Percentiles rank a stretch among this genome's conserved stretches.
phyloP scores from a whole-genome alignment of 1,140 invertebrate species.

The Lasaia peninsularis region DNA sequence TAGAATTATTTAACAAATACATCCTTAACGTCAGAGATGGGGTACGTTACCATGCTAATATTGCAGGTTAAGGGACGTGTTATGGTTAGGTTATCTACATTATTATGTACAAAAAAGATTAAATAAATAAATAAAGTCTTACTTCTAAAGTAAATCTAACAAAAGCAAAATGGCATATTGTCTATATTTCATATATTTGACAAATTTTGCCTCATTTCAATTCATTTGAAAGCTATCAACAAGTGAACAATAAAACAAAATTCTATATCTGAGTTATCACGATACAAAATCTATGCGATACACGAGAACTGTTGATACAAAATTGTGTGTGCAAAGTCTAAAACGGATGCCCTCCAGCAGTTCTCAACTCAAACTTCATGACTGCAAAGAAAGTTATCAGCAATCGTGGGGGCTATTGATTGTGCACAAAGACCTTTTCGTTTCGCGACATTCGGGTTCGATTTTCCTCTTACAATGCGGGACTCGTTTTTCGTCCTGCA shows the following conservation, averaged over 20 bases:
- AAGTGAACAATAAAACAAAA: neutral
- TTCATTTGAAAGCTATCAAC: no score
- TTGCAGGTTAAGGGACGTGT: no score
- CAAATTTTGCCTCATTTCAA: no score
- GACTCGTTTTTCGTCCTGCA: conserved; percentile 65
- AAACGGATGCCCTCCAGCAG: conserved; percentile 46
- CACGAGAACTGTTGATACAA: conserved; percentile 14
- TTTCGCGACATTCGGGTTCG: conserved; percentile 71
- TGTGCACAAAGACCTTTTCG: conserved; percentile 69
- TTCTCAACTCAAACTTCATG: conserved; percentile 59
- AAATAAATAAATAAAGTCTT: no score
- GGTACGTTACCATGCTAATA: no score
- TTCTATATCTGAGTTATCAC: neutral
- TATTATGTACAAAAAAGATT: no score
- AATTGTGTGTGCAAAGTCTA: conserved; percentile 22
- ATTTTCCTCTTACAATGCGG: conserved; percentile 67
- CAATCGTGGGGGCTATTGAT: conserved; percentile 69
- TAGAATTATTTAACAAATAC: no score
- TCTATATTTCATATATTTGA: no score
- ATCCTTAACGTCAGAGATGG: no score
- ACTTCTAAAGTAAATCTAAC: no score
- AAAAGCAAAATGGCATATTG: no score
- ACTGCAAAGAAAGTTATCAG: conserved; percentile 72
- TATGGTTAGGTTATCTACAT: no score
- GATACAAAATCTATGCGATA: neutral